Evolutionary conservation across 2,888 invertebrate genomes (phyloP).

Genomic region (Cantharis lateralis): DNA sequence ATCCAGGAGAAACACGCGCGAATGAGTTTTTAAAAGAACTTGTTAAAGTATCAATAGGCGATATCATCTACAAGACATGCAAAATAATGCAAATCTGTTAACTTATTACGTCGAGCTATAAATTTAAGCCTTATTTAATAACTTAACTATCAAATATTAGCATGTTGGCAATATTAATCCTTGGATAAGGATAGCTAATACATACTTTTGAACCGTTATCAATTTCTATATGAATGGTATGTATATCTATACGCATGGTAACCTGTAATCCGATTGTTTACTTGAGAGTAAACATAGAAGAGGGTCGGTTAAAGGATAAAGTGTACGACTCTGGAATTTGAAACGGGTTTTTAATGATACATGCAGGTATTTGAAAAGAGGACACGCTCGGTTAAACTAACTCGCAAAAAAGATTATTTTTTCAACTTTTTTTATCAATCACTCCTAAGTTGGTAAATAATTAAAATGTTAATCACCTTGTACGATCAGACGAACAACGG

Average conservation of each 20-base stretch:
- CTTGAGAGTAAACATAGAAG: constrained; percentile 42
- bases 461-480: constrained; percentile 59
- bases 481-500: constrained; percentile 67
- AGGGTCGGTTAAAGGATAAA: constrained; percentile 33
- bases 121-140: background rate
- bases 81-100: background rate
- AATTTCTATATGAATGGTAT: background rate
- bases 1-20: constrained; percentile 12
- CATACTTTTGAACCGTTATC: background rate
- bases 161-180: background rate
- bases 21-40: constrained; percentile 5
- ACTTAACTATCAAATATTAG: background rate
- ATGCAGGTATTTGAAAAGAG: constrained; percentile 34
- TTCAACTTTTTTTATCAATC: background rate
- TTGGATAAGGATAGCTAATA: background rate
- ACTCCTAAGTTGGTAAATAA: background rate
- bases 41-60: constrained; percentile 13
- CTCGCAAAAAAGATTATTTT: background rate
- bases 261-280: constrained; percentile 39
- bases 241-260: constrained; percentile 35
- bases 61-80: constrained; percentile 8
- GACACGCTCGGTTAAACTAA: constrained; percentile 15
- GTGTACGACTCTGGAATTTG: constrained; percentile 35
- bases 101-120: background rate
- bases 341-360: constrained; percentile 38